Evolutionary conservation across 30 jellyfish, hydroid and myxozoan genomes (phyloP), one percentile per base, ranked within the genome.

Genomic region (Turritopsis dohrnii): DNA sequence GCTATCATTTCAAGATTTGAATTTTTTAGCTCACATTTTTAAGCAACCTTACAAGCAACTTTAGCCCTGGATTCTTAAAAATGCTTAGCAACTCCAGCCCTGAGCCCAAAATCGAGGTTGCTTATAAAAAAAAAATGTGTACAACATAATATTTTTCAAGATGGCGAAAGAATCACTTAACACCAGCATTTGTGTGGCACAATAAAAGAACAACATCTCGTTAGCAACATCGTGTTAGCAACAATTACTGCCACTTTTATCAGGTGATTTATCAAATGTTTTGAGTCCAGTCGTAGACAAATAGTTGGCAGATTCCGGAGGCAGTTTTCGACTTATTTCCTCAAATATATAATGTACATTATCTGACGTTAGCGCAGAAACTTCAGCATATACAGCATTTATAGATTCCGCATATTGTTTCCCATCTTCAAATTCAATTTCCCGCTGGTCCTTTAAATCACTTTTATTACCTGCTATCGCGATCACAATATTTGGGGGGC

Each of bases 391-490:
- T 16, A 92, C 82, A 19, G 97, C 97, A 84, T 79, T 85, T 28
- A 92, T 92, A 7, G 88, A 86, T 1, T 87, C 96, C 5, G 97
- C 97, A 81, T 83, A 92, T 18, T 85, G 84, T 26, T 16, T 23
- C 9, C 97, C 97, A 21, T 29, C 72, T 52, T 79, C 86, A 20
- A 87, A 72, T 25, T 22, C 53, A 18, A 88, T 96, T 86, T 92
- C 96, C 74, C 98, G 74, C 80, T 80, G 79, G 25, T 84, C 96
- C 0, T 82, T 85, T 53, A 85, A 71, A 75, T 92, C 98, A 52
- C 89, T 79, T 88, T 92, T 92, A 86, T 92, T 92, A 24, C 93
- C 96, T 21, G 93, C 98, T 29, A 92, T 71, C 19, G 96, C 98
- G 20, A 92, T 76, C 28, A 92, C 86, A 28, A 88, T 80, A 79